A percentile compares a stretch with the other conserved stretches of the same genome.
These are phyloP conservation scores for Anastrepha ludens DNA, from an alignment of 1,140 invertebrate species.

Conservation along the genomic window DNA sequence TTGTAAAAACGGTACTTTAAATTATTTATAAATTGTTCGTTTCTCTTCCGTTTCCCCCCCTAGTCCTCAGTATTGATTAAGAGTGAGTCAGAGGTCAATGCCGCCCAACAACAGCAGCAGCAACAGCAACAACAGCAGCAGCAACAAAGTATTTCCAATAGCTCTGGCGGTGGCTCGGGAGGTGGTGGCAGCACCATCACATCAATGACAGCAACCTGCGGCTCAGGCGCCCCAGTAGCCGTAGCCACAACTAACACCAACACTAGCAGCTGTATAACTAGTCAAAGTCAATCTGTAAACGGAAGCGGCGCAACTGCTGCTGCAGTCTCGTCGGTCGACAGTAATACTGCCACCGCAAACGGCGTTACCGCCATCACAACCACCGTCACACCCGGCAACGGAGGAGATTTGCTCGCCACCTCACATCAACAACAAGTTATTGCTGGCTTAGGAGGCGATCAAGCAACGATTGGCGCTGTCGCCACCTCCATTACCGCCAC, in stretches of 20 bases:
- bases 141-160: conserved; percentile 55
- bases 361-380: neutral
- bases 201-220: conserved; percentile 67
- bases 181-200: conserved; percentile 68
- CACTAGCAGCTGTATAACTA: conserved; percentile 20
- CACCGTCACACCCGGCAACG: conserved; percentile 19
- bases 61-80: conserved; percentile 73
- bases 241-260: conserved; percentile 23
- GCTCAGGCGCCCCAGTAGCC: conserved; percentile 63
- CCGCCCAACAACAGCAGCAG: neutral
- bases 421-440: conserved; percentile 69
- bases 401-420: conserved; percentile 62
- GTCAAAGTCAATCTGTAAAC: conserved; percentile 30
- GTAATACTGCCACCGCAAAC: neutral
- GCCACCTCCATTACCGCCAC: conserved; percentile 68
- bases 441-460: conserved; percentile 62
- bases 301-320: conserved; percentile 31
- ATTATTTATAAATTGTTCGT: neutral
- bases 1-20: no score
- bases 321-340: neutral
- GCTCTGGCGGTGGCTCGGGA: conserved; percentile 68
- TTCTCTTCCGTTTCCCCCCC: conserved; percentile 55
- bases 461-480: conserved; percentile 53
- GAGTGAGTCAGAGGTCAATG: conserved; percentile 59
- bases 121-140: conserved; percentile 57